A percentile compares a stretch with the other conserved stretches of the same genome.
Evolutionary conservation across 2,113 vertebrate species (phyloP).

Genomic region (Heloderma charlesbogerti): DNA sequence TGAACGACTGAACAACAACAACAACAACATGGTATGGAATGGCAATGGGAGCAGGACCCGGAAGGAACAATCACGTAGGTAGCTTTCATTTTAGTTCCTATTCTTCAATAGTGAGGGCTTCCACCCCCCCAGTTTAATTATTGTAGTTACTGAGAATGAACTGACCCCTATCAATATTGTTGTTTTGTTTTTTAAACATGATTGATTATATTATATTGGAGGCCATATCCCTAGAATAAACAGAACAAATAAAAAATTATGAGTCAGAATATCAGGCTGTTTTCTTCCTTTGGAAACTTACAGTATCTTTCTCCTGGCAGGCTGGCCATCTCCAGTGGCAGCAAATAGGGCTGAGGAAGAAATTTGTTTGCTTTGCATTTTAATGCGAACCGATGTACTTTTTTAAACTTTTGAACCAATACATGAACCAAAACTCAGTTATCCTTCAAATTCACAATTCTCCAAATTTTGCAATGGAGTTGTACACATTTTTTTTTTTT

Average conservation of each 20-base stretch:
- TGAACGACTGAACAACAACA: too few relatives aligned
- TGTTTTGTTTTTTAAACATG: background rate
- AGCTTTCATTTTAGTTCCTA: background rate
- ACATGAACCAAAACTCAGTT: too few relatives aligned
- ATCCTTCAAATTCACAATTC: too few relatives aligned
- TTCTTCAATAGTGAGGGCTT: background rate
- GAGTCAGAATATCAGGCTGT: too few relatives aligned
- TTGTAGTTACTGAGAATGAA: background rate
- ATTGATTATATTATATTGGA: background rate
- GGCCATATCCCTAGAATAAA: background rate
- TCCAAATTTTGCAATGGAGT: too few relatives aligned
- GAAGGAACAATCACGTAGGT: background rate
- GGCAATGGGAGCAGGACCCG: fast-evolving
- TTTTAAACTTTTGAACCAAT: too few relatives aligned
- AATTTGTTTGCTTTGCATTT: too few relatives aligned
- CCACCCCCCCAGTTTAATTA: background rate
- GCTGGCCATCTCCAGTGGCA: too few relatives aligned
- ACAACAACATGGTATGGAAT: background rate
- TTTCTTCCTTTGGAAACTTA: background rate
- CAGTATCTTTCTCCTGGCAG: too few relatives aligned
- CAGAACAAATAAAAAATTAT: background rate
- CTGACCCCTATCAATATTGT: background rate
- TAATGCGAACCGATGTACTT: too few relatives aligned
- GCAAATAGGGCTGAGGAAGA: too few relatives aligned
- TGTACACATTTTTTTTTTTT: too few relatives aligned